Percentiles rank a stretch among this genome's conserved stretches.
Evolutionary conservation across 2,888 invertebrate genomes (phyloP).

Genomic region (Spilosoma lubricipeda): DNA sequence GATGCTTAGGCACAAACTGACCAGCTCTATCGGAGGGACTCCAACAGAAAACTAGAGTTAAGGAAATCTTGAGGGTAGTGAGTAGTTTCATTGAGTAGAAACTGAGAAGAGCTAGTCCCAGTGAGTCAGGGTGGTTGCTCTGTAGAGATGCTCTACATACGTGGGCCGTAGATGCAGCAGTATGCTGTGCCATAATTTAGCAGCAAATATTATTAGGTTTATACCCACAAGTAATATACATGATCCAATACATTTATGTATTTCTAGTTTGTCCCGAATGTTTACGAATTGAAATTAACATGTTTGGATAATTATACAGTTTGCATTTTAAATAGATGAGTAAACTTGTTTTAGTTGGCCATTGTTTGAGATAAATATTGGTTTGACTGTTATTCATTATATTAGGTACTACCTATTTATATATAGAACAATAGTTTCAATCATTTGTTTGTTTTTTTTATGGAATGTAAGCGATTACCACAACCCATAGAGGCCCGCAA

Average conservation of each 20-base stretch:
- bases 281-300: not conserved
- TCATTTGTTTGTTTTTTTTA: not conserved
- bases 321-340: constrained; percentile 5
- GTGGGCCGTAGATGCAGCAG: too few species aligned
- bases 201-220: not conserved
- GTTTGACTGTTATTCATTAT: not conserved
- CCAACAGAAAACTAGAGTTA: too few species aligned
- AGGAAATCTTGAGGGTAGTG: too few species aligned
- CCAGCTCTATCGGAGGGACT: too few species aligned
- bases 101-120: too few species aligned
- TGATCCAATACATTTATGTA: not conserved
- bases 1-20: too few species aligned
- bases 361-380: not conserved
- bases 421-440: not conserved
- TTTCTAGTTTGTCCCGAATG: not conserved
- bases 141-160: too few species aligned
- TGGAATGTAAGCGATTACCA: not conserved
- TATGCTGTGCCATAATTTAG: too few species aligned
- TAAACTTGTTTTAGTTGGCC: not conserved
- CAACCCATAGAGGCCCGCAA: too few species aligned
- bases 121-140: too few species aligned
- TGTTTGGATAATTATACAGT: not conserved
- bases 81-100: too few species aligned
- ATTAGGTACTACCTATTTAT: not conserved
- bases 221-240: not conserved